Evolutionary conservation across 2,797 vertebrate genomes (phyloP).

Genomic region (Percopsis omiscomaycus): DNA sequence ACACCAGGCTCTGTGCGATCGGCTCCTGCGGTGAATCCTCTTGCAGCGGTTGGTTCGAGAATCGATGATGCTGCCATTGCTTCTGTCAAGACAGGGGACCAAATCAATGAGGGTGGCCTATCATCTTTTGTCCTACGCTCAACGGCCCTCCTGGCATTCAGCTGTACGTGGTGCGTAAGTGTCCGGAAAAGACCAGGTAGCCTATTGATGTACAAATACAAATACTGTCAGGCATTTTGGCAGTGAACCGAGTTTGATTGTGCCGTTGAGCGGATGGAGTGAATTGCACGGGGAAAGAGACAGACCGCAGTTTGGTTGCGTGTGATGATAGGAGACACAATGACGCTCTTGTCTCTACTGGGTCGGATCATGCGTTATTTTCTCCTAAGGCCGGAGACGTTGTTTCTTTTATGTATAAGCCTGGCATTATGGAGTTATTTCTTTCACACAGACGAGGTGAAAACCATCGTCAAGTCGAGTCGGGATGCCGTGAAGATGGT

Average conservation of each 20-base stretch:
- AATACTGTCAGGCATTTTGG: constrained; percentile 11
- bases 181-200: constrained; percentile 2
- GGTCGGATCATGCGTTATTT: constrained; percentile 99
- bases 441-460: constrained; percentile 99
- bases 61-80: constrained; percentile 34
- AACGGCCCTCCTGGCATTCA: constrained; percentile 28
- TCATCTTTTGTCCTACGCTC: constrained; percentile 33
- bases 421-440: constrained; percentile 99
- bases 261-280: constrained; percentile 69
- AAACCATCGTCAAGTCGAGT: constrained; percentile 98
- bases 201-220: constrained; percentile 23
- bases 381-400: constrained; percentile 96
- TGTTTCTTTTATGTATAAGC: constrained; percentile 97
- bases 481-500: constrained; percentile 99
- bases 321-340: constrained; percentile 95
- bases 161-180: constrained; percentile 32
- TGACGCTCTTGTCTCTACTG: constrained; percentile 98
- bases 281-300: constrained; percentile 56
- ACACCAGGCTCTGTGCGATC: constrained; percentile 50
- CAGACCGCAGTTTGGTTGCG: constrained; percentile 60
- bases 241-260: constrained; percentile 28
- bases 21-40: constrained; percentile 31
- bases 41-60: constrained; percentile 44
- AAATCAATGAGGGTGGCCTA: constrained; percentile 43
- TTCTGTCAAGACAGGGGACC: constrained; percentile 25